phyloP scores from a whole-genome alignment of 2,888 invertebrate species.

The Lamellibrachia satsuma region DNA sequence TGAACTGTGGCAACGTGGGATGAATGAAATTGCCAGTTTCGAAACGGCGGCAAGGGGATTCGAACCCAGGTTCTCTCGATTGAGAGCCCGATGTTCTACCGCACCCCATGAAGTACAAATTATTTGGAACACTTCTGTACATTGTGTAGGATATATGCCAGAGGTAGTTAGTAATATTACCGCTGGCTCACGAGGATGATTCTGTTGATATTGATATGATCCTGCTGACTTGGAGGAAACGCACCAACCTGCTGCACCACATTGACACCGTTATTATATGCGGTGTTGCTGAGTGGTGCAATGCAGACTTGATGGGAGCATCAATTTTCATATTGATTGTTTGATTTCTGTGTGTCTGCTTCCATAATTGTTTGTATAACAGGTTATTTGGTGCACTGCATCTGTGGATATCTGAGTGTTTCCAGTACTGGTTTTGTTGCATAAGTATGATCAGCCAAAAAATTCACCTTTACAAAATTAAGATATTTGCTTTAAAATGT shows the following conservation, averaged over 20 bases:
- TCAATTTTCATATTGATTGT: neutral
- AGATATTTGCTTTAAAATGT: neutral
- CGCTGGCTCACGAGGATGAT: too few relatives aligned
- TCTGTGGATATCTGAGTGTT: neutral
- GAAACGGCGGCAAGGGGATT: too few relatives aligned
- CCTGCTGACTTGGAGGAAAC: neutral
- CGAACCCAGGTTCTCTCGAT: too few relatives aligned
- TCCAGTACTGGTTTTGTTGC: neutral
- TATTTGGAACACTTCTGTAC: too few relatives aligned
- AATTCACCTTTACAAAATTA: neutral
- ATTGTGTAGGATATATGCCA: too few relatives aligned
- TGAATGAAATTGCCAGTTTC: too few relatives aligned
- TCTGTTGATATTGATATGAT: too few relatives aligned
- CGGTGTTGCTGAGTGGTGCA: neutral
- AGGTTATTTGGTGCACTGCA: neutral
- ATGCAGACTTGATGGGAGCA: neutral
- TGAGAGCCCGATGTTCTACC: too few relatives aligned
- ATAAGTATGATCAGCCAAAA: neutral
- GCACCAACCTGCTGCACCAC: neutral
- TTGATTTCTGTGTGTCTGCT: conserved; percentile 1
- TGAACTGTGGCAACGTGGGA: too few relatives aligned
- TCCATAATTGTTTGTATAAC: neutral
- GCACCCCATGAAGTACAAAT: too few relatives aligned
- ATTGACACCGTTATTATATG: neutral
- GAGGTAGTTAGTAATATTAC: too few relatives aligned